phyloP scores from a whole-genome alignment of 1,140 invertebrate species.

The Nixonia krombeini region DNA sequence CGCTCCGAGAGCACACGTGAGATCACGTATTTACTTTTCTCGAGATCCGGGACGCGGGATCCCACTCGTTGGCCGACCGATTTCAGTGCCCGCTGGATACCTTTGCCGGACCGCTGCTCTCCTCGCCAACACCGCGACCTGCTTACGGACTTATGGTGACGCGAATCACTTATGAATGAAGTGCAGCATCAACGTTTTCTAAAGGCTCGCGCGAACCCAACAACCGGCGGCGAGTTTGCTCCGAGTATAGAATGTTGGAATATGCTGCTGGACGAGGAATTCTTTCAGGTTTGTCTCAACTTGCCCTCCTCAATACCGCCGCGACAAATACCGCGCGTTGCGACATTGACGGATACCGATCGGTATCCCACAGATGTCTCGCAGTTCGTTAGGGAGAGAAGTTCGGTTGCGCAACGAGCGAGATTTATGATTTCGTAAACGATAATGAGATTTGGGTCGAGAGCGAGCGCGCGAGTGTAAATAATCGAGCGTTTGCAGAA shows the following conservation, averaged over 20 bases:
- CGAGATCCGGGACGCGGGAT: conserved; percentile 6
- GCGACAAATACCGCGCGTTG: too few species aligned
- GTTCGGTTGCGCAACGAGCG: too few species aligned
- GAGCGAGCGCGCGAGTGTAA: too few species aligned
- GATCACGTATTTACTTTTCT: conserved; percentile 6
- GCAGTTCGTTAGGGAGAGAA: too few species aligned
- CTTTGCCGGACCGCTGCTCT: background rate
- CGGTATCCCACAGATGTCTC: too few species aligned
- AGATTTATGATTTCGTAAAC: too few species aligned
- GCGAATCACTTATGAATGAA: conserved; percentile 57
- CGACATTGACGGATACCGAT: too few species aligned
- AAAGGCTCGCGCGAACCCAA: conserved; percentile 47
- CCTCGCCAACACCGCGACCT: too few species aligned
- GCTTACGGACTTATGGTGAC: conserved; percentile 5
- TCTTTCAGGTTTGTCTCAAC: conserved; percentile 59
- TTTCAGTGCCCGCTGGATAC: background rate
- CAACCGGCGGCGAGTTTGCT: conserved; percentile 9
- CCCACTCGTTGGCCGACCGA: background rate
- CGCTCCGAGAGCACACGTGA: conserved; percentile 5
- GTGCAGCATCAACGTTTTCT: conserved; percentile 57
- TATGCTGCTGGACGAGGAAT: conserved; percentile 61
- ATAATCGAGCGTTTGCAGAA: too few species aligned
- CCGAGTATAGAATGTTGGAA: conserved; percentile 62
- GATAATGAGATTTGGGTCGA: too few species aligned
- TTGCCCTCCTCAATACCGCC: too few species aligned